Evolutionary conservation across 2,888 invertebrate genomes (phyloP), one percentile per base, ranked within the genome.

Genomic region (Pasiphila rectangulata): DNA sequence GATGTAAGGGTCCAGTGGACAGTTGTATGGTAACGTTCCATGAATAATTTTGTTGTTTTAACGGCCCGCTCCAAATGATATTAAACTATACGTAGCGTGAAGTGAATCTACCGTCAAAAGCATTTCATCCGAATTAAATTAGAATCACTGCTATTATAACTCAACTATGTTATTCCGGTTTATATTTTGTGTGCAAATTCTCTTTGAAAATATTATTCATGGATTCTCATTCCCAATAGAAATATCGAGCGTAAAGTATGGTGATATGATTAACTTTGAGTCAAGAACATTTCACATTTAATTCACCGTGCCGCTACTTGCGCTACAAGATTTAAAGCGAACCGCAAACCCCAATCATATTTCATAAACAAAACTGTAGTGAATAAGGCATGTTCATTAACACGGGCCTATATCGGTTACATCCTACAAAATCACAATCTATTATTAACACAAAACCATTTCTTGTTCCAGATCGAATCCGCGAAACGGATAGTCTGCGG

Each of bases 381-480:
- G 45, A 50, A 38, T 50, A 42, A 50, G 16, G 37, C 37, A 45
- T 45, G 44, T 40, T 37, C 35, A 49, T 44, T 32, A 49, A 43
- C 43, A 38, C 37, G 45, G 46, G 52, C 50, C 47, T 42, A 47
- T 65, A 72, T 68, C 65, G 44, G 51, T 67, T 67, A 66, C 61
- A 64, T 65, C 66, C 67, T 71, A 59, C 48, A 63, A 52, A 20
- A 38, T 24, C 57, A 58, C 53, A 60, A 59, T 60, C 69, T 72
- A 73, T 74, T 68, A 75, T 67, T 78, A 75, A 81, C 70, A 64
- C 62, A 62, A 69, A 69, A 69, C 70, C 64, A 63, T 77, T 75
- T 64, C 66, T 83, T 79, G 83, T 85, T 84, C 61, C 85, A 82
- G 83, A 79, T 77, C 72, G 72, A 59, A 67, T 67, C 77, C 72